Evolutionary conservation across 2,888 invertebrate genomes (phyloP), one percentile per base, ranked within the genome.

Genomic region (Rhogogaster chlorosoma): DNA sequence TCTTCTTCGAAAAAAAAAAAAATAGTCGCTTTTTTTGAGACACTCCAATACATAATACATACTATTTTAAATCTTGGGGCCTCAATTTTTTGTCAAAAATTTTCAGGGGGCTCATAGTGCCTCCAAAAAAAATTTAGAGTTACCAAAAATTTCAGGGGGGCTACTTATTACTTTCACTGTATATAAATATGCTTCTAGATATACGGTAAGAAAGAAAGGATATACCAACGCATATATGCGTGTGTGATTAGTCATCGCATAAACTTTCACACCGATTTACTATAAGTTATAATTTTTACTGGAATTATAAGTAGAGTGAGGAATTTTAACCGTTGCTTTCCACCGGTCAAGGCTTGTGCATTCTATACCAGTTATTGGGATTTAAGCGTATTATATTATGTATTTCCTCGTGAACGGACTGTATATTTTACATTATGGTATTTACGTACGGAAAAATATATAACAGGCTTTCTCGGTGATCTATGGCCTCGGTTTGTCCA

Each of bases 241-340:
- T 10, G 22, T 22, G 22, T 10, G 61, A 61, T 61, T 61, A 61
- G 61, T 61, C 61, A 61, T 61, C 26, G 61, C 9, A n/a, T n/a
- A 61, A 61, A 61, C 61, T 61, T 61, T 61, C 61, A 61, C 61
- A 57, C 22, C 45, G 15, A 45, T 45, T 15, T 45, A 45, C 45
- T 45, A 53, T 38, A 9, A 18, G 7, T 22, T 0, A 7, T 61
- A 3, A 26, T 61, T 61, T 61, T 61, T 61, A 61, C 22, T 26
- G 4, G 12, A 61, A 32, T n/a, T n/a, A 10, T 26, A 70, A 73
- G 29, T 38, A 15, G 7, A 70, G n/a, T 36, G 7, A 70, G n/a
- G n/a, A 70, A 36, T 70, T 73, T 42, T 73, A 2, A 42, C 73
- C 73, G 73, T 73, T 73, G 73, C 73, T 73, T 73, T 22, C 42